Percentiles rank a stretch among this genome's conserved stretches.
These are phyloP conservation scores for Latrodectus hesperus DNA, from an alignment of 2,888 invertebrate genomes.

Conservation along the genomic window DNA sequence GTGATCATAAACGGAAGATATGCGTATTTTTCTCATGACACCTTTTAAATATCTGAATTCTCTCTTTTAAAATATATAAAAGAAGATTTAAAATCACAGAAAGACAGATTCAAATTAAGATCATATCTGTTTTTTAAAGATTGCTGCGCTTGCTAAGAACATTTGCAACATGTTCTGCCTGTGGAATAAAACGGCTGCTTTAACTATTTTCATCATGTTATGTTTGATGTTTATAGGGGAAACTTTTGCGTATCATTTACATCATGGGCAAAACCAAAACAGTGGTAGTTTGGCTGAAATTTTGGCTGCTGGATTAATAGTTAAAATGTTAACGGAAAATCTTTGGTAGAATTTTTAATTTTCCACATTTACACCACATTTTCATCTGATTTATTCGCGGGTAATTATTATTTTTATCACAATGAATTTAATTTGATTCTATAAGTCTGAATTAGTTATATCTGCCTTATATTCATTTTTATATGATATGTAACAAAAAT, in stretches of 20 bases:
- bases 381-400: too few species aligned
- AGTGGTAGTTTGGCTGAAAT: conserved; percentile 12
- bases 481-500: neutral
- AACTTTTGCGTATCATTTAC: conserved; percentile 13
- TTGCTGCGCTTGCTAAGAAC: too few species aligned
- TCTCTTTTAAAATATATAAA: too few species aligned
- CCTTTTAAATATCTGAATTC: too few species aligned
- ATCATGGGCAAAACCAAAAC: neutral
- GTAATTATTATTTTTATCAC: too few species aligned
- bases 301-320: conserved; percentile 41
- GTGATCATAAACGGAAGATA: neutral
- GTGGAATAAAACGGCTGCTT: conserved; percentile 2
- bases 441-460: neutral
- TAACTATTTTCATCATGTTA: conserved; percentile 2
- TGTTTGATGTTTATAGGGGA: neutral
- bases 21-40: too few species aligned
- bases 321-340: conserved; percentile 36
- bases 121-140: too few species aligned
- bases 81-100: too few species aligned
- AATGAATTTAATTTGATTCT: neutral
- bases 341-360: neutral
- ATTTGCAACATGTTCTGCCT: neutral
- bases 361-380: neutral
- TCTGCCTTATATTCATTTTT: neutral
- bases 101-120: too few species aligned